phyloP scores from a whole-genome alignment of 2,797 vertebrate genomes.

The Limosa lapponica region DNA sequence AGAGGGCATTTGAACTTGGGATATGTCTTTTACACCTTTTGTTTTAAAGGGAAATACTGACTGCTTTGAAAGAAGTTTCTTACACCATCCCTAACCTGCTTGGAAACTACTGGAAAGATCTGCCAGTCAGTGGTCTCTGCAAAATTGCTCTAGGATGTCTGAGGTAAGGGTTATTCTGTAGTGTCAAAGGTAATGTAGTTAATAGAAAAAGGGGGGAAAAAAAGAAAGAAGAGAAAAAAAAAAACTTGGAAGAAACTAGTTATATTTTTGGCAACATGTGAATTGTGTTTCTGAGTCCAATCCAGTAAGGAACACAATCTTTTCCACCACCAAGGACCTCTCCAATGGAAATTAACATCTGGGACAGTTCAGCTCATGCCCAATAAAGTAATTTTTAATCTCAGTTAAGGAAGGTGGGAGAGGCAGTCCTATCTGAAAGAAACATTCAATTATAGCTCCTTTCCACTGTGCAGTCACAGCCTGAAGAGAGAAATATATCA shows the following conservation, averaged over 20 bases:
- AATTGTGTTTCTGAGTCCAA: background rate
- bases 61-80: background rate
- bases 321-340: background rate
- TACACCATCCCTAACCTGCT: background rate
- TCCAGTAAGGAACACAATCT: background rate
- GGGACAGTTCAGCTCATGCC: background rate
- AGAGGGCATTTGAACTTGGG: background rate
- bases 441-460: background rate
- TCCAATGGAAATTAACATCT: conserved; percentile 1
- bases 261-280: background rate
- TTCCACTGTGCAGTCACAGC: background rate
- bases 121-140: background rate
- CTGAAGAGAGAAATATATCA: background rate
- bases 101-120: background rate
- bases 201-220: background rate
- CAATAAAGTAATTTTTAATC: background rate
- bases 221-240: background rate
- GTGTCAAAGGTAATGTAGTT: background rate
- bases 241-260: background rate
- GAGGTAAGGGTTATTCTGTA: background rate
- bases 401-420: background rate
- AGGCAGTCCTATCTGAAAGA: background rate
- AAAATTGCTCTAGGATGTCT: background rate
- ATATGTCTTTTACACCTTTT: background rate
- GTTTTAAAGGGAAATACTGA: background rate